A percentile compares a stretch with the other conserved stretches of the same genome.
Conservation (phyloP, 2,113 vertebrate species). For the Leptobrachium ailaonicum region DNA sequence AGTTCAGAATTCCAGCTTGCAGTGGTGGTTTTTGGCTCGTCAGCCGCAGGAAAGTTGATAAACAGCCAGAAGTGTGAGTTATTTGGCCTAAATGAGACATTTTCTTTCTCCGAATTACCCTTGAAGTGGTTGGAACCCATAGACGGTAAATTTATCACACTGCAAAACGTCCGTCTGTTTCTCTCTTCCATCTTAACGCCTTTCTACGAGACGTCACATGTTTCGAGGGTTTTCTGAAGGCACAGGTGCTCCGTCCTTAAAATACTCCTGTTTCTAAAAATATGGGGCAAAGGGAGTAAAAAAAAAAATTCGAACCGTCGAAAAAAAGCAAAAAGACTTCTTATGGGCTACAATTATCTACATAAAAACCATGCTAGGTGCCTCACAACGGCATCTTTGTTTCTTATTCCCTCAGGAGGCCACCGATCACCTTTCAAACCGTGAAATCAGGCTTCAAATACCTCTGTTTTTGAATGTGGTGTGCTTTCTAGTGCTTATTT, state of each 20-base stretch:
- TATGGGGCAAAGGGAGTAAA: constrained; percentile 13
- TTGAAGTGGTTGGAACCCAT: constrained; percentile 45
- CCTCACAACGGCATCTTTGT: background rate
- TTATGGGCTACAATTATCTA: constrained; percentile 36
- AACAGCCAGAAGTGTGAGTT: constrained; percentile 53
- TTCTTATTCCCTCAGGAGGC: constrained; percentile 28
- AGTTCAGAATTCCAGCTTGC: constrained; percentile 41
- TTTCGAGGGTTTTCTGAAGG: background rate
- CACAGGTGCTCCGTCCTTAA: constrained; percentile 38
- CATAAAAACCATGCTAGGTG: constrained; percentile 31
- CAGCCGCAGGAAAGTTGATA: constrained; percentile 49
- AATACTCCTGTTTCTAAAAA: constrained; percentile 46
- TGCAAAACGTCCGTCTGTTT: constrained; percentile 13
- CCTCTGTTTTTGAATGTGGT: background rate
- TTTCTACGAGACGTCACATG: background rate
- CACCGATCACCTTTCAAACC: constrained; percentile 1
- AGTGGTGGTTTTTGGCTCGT: constrained; percentile 38
- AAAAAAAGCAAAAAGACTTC: background rate
- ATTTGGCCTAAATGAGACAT: constrained; percentile 37
- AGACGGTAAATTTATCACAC: constrained; percentile 43
- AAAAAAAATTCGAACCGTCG: background rate
- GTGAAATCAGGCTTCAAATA: background rate
- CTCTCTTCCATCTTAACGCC: background rate
- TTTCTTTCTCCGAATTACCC: constrained; percentile 38
- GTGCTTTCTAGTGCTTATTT: background rate